Evolutionary conservation across 1,140 invertebrate genomes (phyloP), one percentile per base, ranked within the genome.

Genomic region (Sweltsa coloradensis): DNA sequence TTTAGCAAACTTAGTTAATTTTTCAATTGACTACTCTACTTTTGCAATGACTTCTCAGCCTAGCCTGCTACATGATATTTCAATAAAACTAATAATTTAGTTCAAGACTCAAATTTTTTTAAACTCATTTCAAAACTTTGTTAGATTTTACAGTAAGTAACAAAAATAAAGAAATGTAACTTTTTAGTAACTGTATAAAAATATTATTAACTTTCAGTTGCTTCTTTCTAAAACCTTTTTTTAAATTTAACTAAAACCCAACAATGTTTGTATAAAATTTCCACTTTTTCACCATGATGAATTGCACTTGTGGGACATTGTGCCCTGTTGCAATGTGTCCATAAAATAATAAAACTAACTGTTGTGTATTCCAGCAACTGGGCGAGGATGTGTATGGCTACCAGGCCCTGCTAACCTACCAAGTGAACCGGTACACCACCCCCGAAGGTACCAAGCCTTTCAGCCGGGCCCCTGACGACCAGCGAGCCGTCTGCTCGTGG

Each of bases 331-430:
- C n/a, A 16, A 13, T 45, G 13, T 11, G 5, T 42, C 18, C 14
- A 19, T 44, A 13, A 34, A 18, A 21, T 21, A 47, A 19, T 14
- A 11, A 26, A 44, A 25, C 29, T 50, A 37, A 50, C 41, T 56
- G 44, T 47, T 25, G 61, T 51, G 59, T 51, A 54, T 70, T 68
- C 53, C 64, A 85, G 77, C 85, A 89, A 83, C 68, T 90, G 19
- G 83, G 80, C 16, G 71, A 63, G 1, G 82, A 87, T 52, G 73
- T 89, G n/a, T 79, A 82, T 41, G 76, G 78, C n/a, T 90, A 89
- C 57, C 70, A 86, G 65, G 78, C 76, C 1, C 65, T 89, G 46
- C 58, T 78, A 23, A 81, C 85, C 57, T 88, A 81, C 59, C 84
- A 87, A 71, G 78, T 89, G 5, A 89, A 89, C 56, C 67, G 80